phyloP scores from a whole-genome alignment of 2,797 vertebrate genomes.

The Lindbergichthys nudifrons region DNA sequence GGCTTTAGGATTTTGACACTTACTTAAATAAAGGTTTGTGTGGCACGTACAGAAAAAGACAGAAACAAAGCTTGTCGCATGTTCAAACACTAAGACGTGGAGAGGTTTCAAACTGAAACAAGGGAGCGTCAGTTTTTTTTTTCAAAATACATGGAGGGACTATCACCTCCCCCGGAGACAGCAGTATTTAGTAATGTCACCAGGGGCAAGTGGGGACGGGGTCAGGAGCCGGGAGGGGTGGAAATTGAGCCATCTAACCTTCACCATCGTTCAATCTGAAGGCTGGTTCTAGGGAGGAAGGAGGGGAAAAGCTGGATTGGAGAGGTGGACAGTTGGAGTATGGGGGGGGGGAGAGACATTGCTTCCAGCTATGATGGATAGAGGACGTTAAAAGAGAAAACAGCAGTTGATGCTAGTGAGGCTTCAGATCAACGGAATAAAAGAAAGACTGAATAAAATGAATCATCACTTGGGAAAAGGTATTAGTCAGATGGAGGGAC shows the following conservation, averaged over 20 bases:
- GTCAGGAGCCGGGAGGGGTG: slow-evolving; percentile 63
- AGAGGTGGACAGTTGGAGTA: slow-evolving; percentile 51
- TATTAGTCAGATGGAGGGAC: slow-evolving; percentile 78
- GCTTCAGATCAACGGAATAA: slow-evolving; percentile 59
- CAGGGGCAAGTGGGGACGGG: slow-evolving; percentile 63
- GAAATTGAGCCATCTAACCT: slow-evolving; percentile 83
- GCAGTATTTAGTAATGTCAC: slow-evolving; percentile 87
- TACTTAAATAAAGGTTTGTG: not conserved
- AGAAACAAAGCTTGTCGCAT: not conserved
- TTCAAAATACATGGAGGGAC: slow-evolving; percentile 74
- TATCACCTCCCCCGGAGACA: slow-evolving; percentile 76
- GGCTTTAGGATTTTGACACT: slow-evolving; percentile 19
- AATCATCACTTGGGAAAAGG: slow-evolving; percentile 81
- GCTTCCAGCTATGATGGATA: slow-evolving; percentile 80
- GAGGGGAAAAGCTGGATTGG: slow-evolving; percentile 41
- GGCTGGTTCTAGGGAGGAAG: slow-evolving; percentile 71
- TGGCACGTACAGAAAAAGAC: slow-evolving; percentile 6
- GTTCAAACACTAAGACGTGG: not conserved
- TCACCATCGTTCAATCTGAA: slow-evolving; percentile 85
- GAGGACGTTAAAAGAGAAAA: slow-evolving; percentile 77
- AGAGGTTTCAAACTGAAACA: slow-evolving; percentile 33
- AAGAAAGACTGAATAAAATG: slow-evolving; percentile 73
- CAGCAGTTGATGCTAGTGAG: slow-evolving; percentile 57
- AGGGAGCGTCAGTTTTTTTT: slow-evolving; percentile 57
- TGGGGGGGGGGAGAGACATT: slow-evolving; percentile 50